phyloP scores from a whole-genome alignment of 2,113 vertebrate genomes.

The Tiliqua scincoides region DNA sequence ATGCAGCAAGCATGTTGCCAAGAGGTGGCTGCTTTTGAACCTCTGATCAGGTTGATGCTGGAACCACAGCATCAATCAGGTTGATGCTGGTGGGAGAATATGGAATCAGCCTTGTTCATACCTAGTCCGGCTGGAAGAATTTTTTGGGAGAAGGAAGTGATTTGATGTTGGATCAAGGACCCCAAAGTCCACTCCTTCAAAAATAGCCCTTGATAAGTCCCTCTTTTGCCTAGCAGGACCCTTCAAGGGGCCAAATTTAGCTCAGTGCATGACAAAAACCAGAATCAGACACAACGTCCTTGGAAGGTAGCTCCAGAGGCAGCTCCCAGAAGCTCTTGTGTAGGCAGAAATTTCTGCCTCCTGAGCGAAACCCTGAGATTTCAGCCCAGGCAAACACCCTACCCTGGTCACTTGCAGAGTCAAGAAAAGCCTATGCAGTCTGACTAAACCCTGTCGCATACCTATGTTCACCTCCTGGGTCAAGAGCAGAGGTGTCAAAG shows the following conservation, averaged over 20 bases:
- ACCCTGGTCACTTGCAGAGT: no score
- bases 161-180: background rate
- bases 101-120: background rate
- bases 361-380: no score
- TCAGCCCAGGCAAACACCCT: no score
- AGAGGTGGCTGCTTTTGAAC: slow-evolving; percentile 26
- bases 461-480: no score
- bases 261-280: background rate
- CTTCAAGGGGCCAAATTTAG: background rate
- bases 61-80: no score
- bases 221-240: background rate
- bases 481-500: no score
- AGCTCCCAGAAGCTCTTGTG: no score
- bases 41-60: background rate
- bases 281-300: no score
- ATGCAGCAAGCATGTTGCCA: background rate
- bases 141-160: background rate
- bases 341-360: no score
- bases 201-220: background rate
- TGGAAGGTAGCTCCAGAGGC: no score
- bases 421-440: no score
- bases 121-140: background rate
- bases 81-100: background rate
- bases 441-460: no score
- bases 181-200: background rate